A percentile compares a stretch with the other conserved stretches of the same genome.
phyloP scores from a whole-genome alignment of 35 echinoderm and acorn worm species.

The Patiria miniata region DNA sequence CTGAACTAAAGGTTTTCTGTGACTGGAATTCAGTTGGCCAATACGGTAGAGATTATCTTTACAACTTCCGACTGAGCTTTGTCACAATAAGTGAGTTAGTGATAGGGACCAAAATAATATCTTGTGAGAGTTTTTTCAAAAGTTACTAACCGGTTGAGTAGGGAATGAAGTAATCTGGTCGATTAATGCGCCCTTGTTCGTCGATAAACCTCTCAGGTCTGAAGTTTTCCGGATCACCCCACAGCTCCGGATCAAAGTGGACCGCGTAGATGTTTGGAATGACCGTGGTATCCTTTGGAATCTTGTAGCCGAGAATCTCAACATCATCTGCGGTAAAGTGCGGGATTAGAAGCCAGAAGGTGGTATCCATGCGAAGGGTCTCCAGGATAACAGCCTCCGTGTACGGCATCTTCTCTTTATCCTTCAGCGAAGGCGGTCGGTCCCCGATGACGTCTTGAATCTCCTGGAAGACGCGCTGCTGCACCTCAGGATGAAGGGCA shows the following conservation, averaged over 20 bases:
- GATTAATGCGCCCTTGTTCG: neutral
- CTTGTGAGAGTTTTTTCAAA: too few species aligned
- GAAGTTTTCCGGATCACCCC: constrained; percentile 39
- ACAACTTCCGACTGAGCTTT: too few species aligned
- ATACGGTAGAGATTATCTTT: too few species aligned
- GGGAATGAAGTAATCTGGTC: neutral
- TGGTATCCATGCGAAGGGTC: constrained; percentile 7
- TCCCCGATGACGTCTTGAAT: constrained; percentile 35
- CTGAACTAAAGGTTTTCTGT: too few species aligned
- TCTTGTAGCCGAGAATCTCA: constrained; percentile 35
- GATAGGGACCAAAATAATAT: too few species aligned
- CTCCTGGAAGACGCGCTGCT: constrained; percentile 6
- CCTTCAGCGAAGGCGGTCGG: constrained; percentile 28
- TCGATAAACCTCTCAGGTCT: constrained; percentile 57
- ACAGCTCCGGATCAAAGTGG: constrained; percentile 36
- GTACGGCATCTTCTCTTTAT: constrained; percentile 46
- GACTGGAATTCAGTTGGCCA: too few species aligned
- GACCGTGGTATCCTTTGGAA: constrained; percentile 57
- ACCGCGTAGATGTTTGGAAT: constrained; percentile 48
- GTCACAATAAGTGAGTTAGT: too few species aligned
- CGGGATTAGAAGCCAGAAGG: constrained; percentile 23
- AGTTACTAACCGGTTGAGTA: neutral
- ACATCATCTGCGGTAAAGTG: constrained; percentile 30
- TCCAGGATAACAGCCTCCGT: constrained; percentile 61
- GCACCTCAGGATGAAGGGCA: constrained; percentile 21